Base-by-base conservation (phyloP, 2,797 vertebrate genomes). In the Myotis findleyi region DNA sequence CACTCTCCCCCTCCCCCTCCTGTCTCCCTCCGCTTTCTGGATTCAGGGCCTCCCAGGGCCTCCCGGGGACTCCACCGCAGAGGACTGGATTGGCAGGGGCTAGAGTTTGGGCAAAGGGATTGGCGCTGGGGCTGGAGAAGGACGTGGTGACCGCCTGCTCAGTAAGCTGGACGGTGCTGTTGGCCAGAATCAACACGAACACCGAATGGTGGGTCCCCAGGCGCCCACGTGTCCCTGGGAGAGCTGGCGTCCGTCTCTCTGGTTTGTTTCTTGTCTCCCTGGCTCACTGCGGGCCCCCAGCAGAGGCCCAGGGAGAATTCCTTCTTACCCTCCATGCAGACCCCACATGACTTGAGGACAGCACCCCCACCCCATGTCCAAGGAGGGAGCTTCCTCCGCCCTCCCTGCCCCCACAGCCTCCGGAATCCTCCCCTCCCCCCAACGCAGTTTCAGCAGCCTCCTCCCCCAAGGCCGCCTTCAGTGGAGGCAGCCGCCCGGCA, bases 401-500 rank as follows among this genome's bases (percentile, higher is more conserved):
- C 1, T 0, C 27, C 41, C n/a, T 5, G 25, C 10, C 25, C 41
- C 25, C 0, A 1, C 8, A 5, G 4, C 96, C 92, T 94, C 97
- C 93, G 92, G 94, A 97, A 96, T 47, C 96, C 38, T 47, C 96
- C 38, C 38, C 38, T 38, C 6, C 97, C 96, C 96, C 93, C 79
- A 84, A 94, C 4, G 23, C 55, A 25, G 55, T 4, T 57, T 25
- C 23, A 9, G 9, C 23, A 12, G 55, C 55, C 12, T 25, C 55
- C 55, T 11, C 55, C 5, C 55, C 49, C 55, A 10, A 57, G 23
- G 4, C 55, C 9, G 96, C 98, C 97, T 97, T 97, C 94, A 90
- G 93, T 47, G 88, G 97, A 97, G 96, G 97, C 96, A 97, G 97
- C 97, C 97, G 10, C 96, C 96, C 96, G 97, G 93, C 96, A 94